Percentiles rank a stretch among this genome's conserved stretches.
Evolutionary conservation across 2,888 invertebrate genomes (phyloP).

Genomic region (Hoplodrina blanda): DNA sequence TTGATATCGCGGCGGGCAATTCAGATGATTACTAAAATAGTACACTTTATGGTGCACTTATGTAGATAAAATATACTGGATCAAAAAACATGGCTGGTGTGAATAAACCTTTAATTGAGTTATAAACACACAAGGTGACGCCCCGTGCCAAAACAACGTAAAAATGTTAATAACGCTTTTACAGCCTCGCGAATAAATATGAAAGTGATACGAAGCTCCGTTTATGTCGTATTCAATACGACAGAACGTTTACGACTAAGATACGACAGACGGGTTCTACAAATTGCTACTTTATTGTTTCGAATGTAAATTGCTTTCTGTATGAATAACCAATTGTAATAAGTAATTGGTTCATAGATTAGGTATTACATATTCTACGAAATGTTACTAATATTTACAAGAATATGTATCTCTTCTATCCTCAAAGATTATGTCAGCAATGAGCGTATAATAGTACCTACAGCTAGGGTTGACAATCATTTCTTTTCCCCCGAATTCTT

Average conservation of each 20-base stretch:
- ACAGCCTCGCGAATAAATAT: slow-evolving; percentile 54
- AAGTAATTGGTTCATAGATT: not conserved
- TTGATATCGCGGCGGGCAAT: slow-evolving; percentile 17
- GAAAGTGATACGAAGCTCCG: slow-evolving; percentile 34
- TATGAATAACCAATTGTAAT: slow-evolving; percentile 3
- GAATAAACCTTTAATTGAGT: slow-evolving; percentile 46
- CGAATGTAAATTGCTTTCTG: slow-evolving; percentile 7
- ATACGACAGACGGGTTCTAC: slow-evolving; percentile 24
- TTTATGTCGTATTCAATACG: slow-evolving; percentile 50
- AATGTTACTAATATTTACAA: not conserved
- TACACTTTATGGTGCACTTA: slow-evolving; percentile 40
- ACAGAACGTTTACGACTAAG: slow-evolving; percentile 34
- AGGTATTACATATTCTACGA: not conserved
- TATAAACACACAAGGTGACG: slow-evolving; percentile 51
- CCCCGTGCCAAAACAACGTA: slow-evolving; percentile 44
- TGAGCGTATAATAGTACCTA: not conserved
- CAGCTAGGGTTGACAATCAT: not conserved
- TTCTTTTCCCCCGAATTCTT: not conserved
- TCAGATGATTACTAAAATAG: slow-evolving; percentile 20
- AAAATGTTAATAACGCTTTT: slow-evolving; percentile 55
- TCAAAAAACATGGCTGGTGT: slow-evolving; percentile 34
- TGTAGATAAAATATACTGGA: slow-evolving; percentile 29
- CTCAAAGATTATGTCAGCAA: not conserved
- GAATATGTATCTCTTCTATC: not conserved
- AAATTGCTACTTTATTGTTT: slow-evolving; percentile 42